Conservation (phyloP, 2,888 invertebrate genomes). For the Meganola albula region DNA sequence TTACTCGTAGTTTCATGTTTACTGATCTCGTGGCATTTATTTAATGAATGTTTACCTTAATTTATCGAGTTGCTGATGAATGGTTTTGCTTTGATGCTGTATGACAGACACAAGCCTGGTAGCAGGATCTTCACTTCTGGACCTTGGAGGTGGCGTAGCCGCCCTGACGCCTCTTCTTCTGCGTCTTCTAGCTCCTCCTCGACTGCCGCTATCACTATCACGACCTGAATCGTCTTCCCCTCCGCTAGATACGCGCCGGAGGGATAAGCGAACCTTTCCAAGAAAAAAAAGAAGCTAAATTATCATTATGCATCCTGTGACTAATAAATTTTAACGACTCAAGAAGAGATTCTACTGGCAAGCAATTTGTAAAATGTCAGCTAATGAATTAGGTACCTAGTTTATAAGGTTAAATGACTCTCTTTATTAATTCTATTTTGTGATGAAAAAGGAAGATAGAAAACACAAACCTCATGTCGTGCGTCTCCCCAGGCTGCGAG, state of each 20-base stretch:
- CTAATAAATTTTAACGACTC: no score
- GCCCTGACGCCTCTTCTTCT: constrained; percentile 45
- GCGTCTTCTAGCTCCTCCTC: constrained; percentile 47
- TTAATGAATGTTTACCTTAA: constrained; percentile 59
- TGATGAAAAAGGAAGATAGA: not conserved
- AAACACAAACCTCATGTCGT: constrained; percentile 55
- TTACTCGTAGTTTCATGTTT: no score
- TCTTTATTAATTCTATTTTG: no score
- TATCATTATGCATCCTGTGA: no score
- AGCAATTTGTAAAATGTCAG: no score
- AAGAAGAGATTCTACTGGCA: no score
- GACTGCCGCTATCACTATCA: constrained; percentile 64
- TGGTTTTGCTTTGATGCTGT: constrained; percentile 67
- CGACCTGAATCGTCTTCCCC: constrained; percentile 73
- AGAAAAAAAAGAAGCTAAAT: not conserved
- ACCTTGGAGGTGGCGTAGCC: constrained; percentile 55
- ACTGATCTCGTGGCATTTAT: no score
- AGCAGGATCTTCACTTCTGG: constrained; percentile 59
- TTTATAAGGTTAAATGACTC: no score
- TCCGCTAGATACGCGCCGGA: constrained; percentile 66
- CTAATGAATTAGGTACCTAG: no score
- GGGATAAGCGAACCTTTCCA: constrained; percentile 61
- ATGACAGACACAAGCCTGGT: constrained; percentile 65
- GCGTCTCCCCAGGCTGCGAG: constrained; percentile 87
- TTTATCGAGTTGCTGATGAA: constrained; percentile 70